These are phyloP conservation scores for Hystrix cristata DNA, from an alignment of 2,113 vertebrate species.

Conservation along the genomic window DNA sequence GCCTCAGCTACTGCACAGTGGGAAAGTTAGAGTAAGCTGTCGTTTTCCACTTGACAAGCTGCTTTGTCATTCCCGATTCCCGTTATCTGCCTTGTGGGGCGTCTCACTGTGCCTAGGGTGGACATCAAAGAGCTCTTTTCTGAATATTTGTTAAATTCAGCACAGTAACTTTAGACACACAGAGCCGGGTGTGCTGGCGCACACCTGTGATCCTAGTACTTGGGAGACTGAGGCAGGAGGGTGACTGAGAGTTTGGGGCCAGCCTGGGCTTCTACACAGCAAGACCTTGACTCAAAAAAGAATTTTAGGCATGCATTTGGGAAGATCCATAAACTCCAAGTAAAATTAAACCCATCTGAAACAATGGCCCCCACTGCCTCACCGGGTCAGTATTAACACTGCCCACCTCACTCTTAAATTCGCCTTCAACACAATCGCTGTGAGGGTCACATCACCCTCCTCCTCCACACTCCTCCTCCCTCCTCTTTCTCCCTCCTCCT, in stretches of 20 bases:
- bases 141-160: background rate
- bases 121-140: background rate
- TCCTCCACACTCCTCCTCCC: too few species aligned
- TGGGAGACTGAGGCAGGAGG: background rate
- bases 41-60: background rate
- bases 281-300: background rate
- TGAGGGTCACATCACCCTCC: background rate
- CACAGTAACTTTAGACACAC: background rate
- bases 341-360: conserved; percentile 11
- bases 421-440: background rate
- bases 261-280: background rate
- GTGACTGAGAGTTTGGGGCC: background rate
- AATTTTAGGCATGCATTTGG: background rate
- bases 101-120: background rate
- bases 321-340: background rate
- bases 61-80: conserved; percentile 66
- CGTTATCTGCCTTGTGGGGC: background rate
- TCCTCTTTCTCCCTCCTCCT: too few species aligned
- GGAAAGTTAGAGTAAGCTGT: background rate
- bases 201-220: background rate
- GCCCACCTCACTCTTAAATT: background rate
- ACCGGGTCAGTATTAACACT: background rate
- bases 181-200: background rate
- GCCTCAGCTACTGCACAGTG: background rate
- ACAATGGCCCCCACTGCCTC: background rate